phyloP scores from a whole-genome alignment of 2,888 invertebrate genomes.

The Drosophila leonis region DNA sequence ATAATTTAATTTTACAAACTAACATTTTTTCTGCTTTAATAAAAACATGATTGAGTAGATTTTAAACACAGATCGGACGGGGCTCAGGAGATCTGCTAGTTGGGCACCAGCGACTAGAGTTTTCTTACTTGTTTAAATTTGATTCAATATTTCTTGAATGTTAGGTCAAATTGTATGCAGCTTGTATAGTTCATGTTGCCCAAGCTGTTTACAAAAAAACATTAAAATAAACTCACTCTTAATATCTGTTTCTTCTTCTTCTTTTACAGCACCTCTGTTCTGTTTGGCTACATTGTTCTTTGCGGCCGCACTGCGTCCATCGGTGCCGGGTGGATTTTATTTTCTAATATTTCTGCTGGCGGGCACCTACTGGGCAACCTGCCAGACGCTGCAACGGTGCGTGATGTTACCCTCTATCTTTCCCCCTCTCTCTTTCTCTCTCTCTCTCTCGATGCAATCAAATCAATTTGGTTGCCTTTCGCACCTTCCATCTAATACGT shows the following conservation, averaged over 20 bases:
- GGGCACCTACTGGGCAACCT: conserved; percentile 95
- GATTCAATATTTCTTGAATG: too few relatives aligned
- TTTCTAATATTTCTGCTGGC: conserved; percentile 93
- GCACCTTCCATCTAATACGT: conserved; percentile 7
- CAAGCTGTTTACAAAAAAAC: background rate
- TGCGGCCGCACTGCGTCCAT: conserved; percentile 90
- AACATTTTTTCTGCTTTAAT: too few relatives aligned
- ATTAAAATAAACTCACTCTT: background rate
- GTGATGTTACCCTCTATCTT: conserved; percentile 29
- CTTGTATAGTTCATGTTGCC: background rate
- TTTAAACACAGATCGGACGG: too few relatives aligned
- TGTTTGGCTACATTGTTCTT: conserved; percentile 83
- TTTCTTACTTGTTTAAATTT: too few relatives aligned
- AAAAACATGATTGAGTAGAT: too few relatives aligned
- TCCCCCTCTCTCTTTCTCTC: background rate
- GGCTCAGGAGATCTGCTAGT: too few relatives aligned
- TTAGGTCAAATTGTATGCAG: background rate
- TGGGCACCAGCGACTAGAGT: too few relatives aligned
- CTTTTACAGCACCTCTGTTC: conserved; percentile 81
- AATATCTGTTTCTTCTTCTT: background rate
- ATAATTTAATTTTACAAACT: too few relatives aligned
- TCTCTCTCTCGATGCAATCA: conserved; percentile 40
- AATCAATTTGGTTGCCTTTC: conserved; percentile 39
- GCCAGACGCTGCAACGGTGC: conserved; percentile 89
- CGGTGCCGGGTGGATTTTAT: conserved; percentile 93